Evolutionary conservation across 2,888 invertebrate genomes (phyloP), one percentile per base, ranked within the genome.

Genomic region (Spisula solida): DNA sequence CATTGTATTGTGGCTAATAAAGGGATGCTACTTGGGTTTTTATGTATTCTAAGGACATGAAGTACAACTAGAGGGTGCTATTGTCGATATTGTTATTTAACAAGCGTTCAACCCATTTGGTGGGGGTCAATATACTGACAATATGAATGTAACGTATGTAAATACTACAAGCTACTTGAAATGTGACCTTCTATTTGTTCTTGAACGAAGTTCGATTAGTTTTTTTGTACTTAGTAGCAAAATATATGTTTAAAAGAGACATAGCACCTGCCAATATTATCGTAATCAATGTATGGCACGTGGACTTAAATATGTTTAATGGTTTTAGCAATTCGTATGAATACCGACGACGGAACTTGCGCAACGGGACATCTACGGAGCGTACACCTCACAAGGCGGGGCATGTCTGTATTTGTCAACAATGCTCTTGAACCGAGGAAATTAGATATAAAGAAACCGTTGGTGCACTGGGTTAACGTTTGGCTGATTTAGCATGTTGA

Each of bases 71-170:
- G 60, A 66, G n/a, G n/a, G 60, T n/a, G 60, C 8, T 25, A 66
- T 66, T 66, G 60, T 66, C 60, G 60, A 66, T 66, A 66, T 66
- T 25, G n/a, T 6, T n/a, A 66, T 66, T 66, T n/a, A 66, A 66
- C 25, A 12, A 66, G 60, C 25, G 2, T 66, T 66, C 34, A 75
- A 75, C 31, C 60, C 8, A 75, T 75, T 18, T 34, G 75, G 31
- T 16, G 1, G 8, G 31, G 34, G 75, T 75, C 75, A 75, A 75
- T 75, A 75, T 16, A 34, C 34, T 31, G 16, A 34, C 29, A 34
- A 75, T 34, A 75, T 34, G 34, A 75, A 34, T 75, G 1, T 75
- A 31, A 18, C 2, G 8, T 31, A 75, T 4, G 75, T 75, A 75
- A 75, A 75, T 75, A 75, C 16, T 31, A 14, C 25, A 18, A 34